These are phyloP conservation scores for Pantherophis guttatus DNA, from an alignment of 2,113 vertebrate species.

Conservation along the genomic window DNA sequence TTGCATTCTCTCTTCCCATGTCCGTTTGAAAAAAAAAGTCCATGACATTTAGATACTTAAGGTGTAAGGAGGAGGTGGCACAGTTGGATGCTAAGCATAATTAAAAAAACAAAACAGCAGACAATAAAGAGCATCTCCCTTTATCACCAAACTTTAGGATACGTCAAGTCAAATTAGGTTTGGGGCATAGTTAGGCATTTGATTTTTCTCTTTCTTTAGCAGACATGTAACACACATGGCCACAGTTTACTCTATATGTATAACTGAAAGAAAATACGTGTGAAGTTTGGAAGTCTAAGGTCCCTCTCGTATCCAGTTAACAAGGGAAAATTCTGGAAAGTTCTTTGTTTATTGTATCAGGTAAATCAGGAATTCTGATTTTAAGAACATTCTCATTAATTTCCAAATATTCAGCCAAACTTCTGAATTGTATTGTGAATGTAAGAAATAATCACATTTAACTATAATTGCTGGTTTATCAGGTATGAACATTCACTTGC, in stretches of 20 bases:
- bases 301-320: neutral
- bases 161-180: conserved; percentile 28
- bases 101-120: conserved; percentile 39
- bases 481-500: neutral
- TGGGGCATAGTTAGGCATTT: conserved; percentile 27
- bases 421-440: neutral
- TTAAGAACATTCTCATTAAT: neutral
- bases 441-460: neutral
- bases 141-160: conserved; percentile 9
- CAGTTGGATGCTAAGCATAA: conserved; percentile 32
- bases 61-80: conserved; percentile 27
- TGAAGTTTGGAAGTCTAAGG: neutral
- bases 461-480: neutral
- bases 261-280: neutral
- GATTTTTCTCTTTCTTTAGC: neutral
- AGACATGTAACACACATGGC: neutral
- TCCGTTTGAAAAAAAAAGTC: neutral
- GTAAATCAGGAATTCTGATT: neutral
- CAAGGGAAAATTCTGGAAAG: neutral
- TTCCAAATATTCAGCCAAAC: neutral
- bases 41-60: conserved; percentile 50
- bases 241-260: neutral
- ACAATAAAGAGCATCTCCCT: conserved; percentile 32
- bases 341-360: neutral
- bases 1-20: conserved; percentile 53